Conservation (phyloP, 2,113 vertebrate species). For the Falcunculus frontatus region DNA sequence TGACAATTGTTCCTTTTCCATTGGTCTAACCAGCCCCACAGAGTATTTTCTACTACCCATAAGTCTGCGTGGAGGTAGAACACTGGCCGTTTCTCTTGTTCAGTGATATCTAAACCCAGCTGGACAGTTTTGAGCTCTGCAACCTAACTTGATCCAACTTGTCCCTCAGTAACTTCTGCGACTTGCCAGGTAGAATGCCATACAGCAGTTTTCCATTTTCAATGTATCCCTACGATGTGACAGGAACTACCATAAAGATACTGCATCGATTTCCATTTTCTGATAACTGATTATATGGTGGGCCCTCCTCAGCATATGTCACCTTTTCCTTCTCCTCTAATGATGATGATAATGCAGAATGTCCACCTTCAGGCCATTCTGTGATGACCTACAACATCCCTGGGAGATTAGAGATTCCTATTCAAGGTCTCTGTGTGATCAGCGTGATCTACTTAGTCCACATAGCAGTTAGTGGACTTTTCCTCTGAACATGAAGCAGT, state of each 20-base stretch:
- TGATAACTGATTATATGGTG: neutral
- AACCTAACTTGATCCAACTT: neutral
- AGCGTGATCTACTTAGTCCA: neutral
- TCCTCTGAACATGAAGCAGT: neutral
- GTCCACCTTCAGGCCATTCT: rapidly evolving
- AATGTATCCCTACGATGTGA: too few relatives aligned
- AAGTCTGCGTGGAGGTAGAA: neutral
- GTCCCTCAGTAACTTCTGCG: neutral
- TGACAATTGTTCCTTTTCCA: neutral
- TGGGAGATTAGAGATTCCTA: neutral
- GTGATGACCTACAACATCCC: neutral
- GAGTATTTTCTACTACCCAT: neutral
- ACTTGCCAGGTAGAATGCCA: neutral
- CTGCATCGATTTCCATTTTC: neutral
- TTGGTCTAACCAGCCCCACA: neutral
- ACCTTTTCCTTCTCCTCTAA: neutral
- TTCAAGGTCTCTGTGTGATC: neutral
- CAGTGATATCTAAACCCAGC: neutral
- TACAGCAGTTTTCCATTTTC: neutral
- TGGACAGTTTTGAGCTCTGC: neutral
- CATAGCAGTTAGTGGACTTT: too few relatives aligned
- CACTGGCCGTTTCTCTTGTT: rapidly evolving
- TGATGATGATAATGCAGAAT: neutral
- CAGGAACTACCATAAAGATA: neutral
- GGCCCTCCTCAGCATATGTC: neutral